Percentiles rank a stretch among this genome's conserved stretches.
Conservation (phyloP, 2,797 vertebrate species). For the Darevskia mixta region DNA sequence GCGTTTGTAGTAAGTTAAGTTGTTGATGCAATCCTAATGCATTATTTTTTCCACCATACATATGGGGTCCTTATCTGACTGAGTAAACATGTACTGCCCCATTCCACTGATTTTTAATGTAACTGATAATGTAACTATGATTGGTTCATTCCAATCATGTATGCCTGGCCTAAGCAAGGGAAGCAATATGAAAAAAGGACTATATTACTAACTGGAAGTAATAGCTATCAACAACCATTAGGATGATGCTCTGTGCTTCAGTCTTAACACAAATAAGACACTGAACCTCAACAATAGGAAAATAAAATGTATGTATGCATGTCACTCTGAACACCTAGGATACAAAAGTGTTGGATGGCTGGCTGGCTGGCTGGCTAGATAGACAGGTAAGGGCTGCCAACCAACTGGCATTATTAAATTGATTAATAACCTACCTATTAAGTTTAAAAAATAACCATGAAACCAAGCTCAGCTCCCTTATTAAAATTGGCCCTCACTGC, state of each 20-base stretch:
- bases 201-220: background rate
- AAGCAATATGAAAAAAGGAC: background rate
- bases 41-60: background rate
- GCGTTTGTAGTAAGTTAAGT: background rate
- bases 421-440: background rate
- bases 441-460: background rate
- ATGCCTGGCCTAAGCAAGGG: background rate
- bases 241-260: background rate
- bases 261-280: too few relatives aligned
- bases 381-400: background rate
- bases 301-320: background rate
- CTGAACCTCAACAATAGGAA: background rate
- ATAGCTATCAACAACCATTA: background rate
- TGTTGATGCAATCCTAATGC: background rate
- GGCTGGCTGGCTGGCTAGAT: background rate
- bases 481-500: background rate
- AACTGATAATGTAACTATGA: background rate
- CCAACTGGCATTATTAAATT: background rate
- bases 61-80: background rate
- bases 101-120: background rate
- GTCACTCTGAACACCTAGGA: background rate
- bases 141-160: background rate
- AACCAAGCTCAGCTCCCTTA: too few relatives aligned
- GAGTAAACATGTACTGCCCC: background rate
- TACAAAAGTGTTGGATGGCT: background rate